phyloP scores from a whole-genome alignment of 2,888 invertebrate genomes.

The Scaptodrosophila latifasciaeformis region DNA sequence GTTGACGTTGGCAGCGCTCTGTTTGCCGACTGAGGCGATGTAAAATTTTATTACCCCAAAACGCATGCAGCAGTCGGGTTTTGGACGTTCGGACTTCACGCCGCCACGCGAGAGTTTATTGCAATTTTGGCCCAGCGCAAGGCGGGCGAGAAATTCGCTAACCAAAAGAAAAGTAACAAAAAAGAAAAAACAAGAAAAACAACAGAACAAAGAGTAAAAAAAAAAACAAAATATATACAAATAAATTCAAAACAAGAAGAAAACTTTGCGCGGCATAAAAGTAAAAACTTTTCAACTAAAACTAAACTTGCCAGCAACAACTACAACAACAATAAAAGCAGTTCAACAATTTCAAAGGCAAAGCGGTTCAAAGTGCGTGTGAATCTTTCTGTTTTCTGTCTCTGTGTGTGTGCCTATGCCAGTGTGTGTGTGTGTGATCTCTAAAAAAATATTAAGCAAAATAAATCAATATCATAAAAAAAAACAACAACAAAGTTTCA shows the following conservation, averaged over 20 bases:
- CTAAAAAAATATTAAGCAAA: neutral
- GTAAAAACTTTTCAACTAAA: constrained; percentile 7
- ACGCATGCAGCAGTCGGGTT: constrained; percentile 68
- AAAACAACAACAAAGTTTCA: no score
- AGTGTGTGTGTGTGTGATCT: neutral
- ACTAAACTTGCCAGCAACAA: neutral
- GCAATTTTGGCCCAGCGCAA: constrained; percentile 34
- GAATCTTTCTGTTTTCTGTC: no score
- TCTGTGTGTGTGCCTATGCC: neutral
- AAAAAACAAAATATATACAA: no score
- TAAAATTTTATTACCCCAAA: constrained; percentile 69
- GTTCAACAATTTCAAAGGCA: neutral
- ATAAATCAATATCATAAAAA: constrained; percentile 4
- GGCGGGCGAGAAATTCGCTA: constrained; percentile 14
- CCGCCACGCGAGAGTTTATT: constrained; percentile 54
- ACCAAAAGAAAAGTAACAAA: constrained; percentile 5
- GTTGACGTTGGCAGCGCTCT: constrained; percentile 17
- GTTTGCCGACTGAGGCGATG: constrained; percentile 47
- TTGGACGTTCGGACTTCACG: constrained; percentile 67
- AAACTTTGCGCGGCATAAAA: constrained; percentile 19
- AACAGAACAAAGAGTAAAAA: no score
- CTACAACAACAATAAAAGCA: constrained; percentile 17
- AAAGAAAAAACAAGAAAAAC: constrained; percentile 21
- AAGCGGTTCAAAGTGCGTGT: neutral
- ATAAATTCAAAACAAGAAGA: constrained; percentile 6